A percentile compares a stretch with the other conserved stretches of the same genome.
These are phyloP conservation scores for Litocranius walleri DNA, from an alignment of 2,113 vertebrate genomes.

Conservation along the genomic window DNA sequence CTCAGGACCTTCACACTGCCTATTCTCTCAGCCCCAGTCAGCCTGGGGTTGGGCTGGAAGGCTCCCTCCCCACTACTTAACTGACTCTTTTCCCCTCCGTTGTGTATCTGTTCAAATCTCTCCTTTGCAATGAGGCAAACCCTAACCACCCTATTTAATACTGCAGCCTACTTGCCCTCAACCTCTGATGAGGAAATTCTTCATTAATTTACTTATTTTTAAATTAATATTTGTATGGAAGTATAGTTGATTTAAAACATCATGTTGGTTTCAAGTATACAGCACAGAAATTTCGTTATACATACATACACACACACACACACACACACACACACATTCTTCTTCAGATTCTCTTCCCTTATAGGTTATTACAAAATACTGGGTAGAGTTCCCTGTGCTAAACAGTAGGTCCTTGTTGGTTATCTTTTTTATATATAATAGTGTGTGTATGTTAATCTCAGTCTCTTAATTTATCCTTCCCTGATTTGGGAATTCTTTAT, in stretches of 20 bases:
- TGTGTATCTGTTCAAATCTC: not conserved
- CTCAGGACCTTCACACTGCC: not conserved
- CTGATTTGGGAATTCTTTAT: not conserved
- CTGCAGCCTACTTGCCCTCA: not conserved
- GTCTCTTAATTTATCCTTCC: not conserved
- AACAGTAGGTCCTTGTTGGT: not conserved
- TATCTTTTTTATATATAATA: not conserved
- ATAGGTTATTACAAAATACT: not conserved
- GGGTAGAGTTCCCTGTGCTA: not conserved
- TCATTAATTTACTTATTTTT: not conserved
- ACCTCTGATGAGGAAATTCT: not conserved
- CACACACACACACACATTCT: accelerated
- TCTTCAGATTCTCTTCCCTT: not conserved
- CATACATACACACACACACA: not conserved
- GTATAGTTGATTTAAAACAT: not conserved
- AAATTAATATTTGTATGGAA: not conserved
- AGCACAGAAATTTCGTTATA: not conserved
- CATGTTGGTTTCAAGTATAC: not conserved
- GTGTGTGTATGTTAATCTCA: not conserved
- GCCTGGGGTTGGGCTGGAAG: not conserved
- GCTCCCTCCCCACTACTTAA: not conserved
- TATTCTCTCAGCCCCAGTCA: not conserved
- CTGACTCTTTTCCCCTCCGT: not conserved
- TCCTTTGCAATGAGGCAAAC: not conserved
- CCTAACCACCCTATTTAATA: not conserved